These are phyloP conservation scores for Coendou prehensilis DNA, from an alignment of 2,797 vertebrate species.

Conservation along the genomic window DNA sequence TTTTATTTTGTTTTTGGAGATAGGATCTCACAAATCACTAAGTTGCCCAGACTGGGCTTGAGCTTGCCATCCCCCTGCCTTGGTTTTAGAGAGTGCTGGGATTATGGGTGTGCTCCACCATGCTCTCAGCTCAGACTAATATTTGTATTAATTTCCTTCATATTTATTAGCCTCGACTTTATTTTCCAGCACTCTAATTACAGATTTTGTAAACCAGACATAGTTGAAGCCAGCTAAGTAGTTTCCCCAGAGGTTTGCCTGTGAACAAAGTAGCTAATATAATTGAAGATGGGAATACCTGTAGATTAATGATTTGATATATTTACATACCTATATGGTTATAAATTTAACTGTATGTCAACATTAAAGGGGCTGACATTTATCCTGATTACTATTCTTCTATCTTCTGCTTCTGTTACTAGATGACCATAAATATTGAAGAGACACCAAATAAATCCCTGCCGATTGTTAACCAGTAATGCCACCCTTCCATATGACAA, in stretches of 20 bases:
- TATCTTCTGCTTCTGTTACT: neutral
- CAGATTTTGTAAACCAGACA: neutral
- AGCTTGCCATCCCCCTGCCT: neutral
- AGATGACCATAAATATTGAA: neutral
- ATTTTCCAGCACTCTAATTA: neutral
- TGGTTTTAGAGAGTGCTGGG: neutral
- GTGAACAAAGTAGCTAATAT: neutral
- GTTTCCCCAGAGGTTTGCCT: neutral
- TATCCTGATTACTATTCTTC: neutral
- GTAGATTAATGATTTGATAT: neutral
- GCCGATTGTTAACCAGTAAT: accelerated
- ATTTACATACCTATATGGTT: neutral
- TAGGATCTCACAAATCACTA: neutral
- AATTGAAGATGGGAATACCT: neutral
- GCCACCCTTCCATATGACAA: neutral
- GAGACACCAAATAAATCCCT: neutral
- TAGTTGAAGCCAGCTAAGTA: neutral
- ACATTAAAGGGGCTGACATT: neutral
- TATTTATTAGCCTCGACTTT: neutral
- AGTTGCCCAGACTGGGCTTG: neutral
- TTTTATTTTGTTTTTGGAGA: neutral
- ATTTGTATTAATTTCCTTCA: conserved; percentile 19
- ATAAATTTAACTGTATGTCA: neutral
- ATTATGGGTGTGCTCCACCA: neutral
- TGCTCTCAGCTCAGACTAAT: neutral